Base-by-base conservation (phyloP, 1,140 invertebrate genomes). In the Holcopasites calliopsidis region DNA sequence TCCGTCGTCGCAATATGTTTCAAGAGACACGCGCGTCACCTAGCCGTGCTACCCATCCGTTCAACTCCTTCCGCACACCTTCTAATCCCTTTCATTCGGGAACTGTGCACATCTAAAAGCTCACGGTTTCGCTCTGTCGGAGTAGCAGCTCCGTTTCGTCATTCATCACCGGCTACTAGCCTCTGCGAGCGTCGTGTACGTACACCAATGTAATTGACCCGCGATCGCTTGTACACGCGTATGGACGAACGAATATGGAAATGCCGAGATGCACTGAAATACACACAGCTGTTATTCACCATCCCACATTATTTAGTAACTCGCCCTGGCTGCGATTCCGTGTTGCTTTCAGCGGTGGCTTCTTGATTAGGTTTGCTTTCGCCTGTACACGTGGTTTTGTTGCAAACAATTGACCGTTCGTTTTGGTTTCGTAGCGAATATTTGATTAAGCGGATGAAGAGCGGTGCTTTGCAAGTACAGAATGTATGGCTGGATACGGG, bases 1-100 rank as follows among this genome's bases (percentile, higher is more conserved):
- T 57, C 33, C 40, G 47, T 62, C 52, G 23, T 55, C 54, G 76
- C 60, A 79, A 82, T 83, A 78, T 79, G 68, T 83, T 77, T 83
- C 44, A 28, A 42, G 69, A 47, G 64, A n/a, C n/a, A 78, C 47
- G 47, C 60, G 66, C 70, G 62, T 52, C 69, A n/a, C n/a, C n/a
- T n/a, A n/a, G n/a, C n/a, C n/a, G n/a, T n/a, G n/a, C n/a, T n/a
- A n/a, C n/a, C n/a, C n/a, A n/a, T n/a, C n/a, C n/a, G n/a, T n/a
- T n/a, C n/a, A n/a, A 55, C 65, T 68, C 52, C 47, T 49, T 47
- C 26, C 47, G 28, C 26, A 44, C 11, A 13, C 21, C 7, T 64
- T 11, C 2, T 21, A 23, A 64, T 11, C 35, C 60, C 35, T 60
- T 52, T 60, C 13, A 61, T 64, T 64, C 47, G 33, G 31, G 13